phyloP scores from a whole-genome alignment of 2,113 vertebrate species.

The Sialia sialis region DNA sequence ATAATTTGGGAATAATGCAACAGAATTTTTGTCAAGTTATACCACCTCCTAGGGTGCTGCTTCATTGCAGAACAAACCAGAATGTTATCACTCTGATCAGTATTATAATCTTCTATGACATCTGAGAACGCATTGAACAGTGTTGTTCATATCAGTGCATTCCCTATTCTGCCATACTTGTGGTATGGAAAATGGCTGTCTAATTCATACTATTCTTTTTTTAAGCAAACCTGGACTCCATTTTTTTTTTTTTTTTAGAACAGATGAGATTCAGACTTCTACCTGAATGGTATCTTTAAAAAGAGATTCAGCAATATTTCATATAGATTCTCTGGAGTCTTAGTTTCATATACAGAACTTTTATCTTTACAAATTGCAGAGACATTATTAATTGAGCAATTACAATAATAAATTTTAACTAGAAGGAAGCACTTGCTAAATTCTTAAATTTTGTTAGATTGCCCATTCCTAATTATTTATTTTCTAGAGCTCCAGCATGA shows the following conservation, averaged over 20 bases:
- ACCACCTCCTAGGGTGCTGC: not conserved
- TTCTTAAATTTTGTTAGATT: not conserved
- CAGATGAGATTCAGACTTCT: not conserved
- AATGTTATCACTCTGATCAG: not conserved
- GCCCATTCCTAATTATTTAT: rapidly evolving
- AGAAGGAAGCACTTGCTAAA: not conserved
- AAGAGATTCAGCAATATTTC: not conserved
- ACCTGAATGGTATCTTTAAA: not conserved
- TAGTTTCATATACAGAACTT: not conserved
- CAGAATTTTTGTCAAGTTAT: not conserved
- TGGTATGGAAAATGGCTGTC: not conserved
- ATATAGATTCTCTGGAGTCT: not conserved
- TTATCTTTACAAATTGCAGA: not conserved
- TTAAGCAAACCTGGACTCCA: not conserved
- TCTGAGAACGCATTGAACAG: not conserved
- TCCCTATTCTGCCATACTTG: not conserved
- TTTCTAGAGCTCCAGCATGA: not conserved
- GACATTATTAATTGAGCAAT: not conserved
- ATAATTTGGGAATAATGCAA: not conserved
- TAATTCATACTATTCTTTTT: not conserved
- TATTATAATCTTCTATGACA: not conserved
- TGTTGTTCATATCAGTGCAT: not conserved
- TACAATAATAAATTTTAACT: not conserved
- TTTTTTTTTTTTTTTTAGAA: not conserved
- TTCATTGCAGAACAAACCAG: not conserved